These are phyloP conservation scores for Brachynemurus nebulosus DNA, from an alignment of 2,888 invertebrate genomes.

Conservation along the genomic window DNA sequence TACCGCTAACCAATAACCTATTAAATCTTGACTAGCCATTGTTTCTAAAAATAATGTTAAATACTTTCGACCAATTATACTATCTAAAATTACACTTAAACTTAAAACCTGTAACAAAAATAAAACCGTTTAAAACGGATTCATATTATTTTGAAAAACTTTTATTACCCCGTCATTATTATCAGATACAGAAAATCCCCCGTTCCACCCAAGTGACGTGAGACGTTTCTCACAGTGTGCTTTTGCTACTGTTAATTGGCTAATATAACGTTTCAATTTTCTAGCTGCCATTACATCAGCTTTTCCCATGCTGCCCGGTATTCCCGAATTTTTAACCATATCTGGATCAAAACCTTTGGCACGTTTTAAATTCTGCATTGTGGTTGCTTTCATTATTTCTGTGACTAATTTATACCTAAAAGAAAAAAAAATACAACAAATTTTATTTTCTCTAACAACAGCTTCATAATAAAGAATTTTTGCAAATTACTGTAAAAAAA, in stretches of 20 bases:
- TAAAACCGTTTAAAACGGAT: slow-evolving; percentile 19
- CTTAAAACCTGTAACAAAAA: slow-evolving; percentile 45
- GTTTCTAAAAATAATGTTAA: slow-evolving; percentile 71
- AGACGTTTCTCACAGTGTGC: slow-evolving; percentile 66
- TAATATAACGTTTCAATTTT: slow-evolving; percentile 72
- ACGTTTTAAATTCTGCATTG: slow-evolving; percentile 76
- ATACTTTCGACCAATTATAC: slow-evolving; percentile 64
- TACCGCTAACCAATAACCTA: slow-evolving; percentile 76
- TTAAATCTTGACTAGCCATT: slow-evolving; percentile 67
- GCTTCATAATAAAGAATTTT: slow-evolving; percentile 5
- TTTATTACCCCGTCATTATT: slow-evolving; percentile 23
- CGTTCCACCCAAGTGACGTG: slow-evolving; percentile 61
- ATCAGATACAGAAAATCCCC: slow-evolving; percentile 45
- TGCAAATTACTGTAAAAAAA: too few species aligned
- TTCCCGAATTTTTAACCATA: slow-evolving; percentile 35
- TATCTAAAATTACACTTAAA: slow-evolving; percentile 58
- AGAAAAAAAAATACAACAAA: slow-evolving; percentile 13
- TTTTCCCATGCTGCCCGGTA: slow-evolving; percentile 45
- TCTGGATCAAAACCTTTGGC: slow-evolving; percentile 67
- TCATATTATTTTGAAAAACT: slow-evolving; percentile 22
- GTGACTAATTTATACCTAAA: slow-evolving; percentile 71
- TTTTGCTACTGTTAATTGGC: slow-evolving; percentile 68
- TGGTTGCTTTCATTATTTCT: slow-evolving; percentile 89
- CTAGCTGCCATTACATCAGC: slow-evolving; percentile 68
- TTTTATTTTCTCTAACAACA: slow-evolving; percentile 12